Base-by-base conservation (phyloP, 2,797 vertebrate species). In the Epinephelus malabaricus region DNA sequence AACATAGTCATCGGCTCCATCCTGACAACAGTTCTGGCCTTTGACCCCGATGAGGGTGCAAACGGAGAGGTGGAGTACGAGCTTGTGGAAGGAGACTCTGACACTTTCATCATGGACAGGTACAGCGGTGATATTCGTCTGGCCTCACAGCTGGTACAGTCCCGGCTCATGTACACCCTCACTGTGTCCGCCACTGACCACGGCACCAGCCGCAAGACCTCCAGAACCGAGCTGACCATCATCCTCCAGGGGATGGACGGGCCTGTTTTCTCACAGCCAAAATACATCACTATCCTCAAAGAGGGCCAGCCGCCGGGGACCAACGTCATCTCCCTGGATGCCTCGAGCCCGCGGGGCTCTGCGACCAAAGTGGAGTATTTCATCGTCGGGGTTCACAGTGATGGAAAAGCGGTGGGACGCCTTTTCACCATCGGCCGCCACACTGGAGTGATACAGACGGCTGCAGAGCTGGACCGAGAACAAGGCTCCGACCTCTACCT, bases 61-160 rank as follows among this genome's bases (percentile, higher is more conserved):
- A 99, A 99, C 0, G 98, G 98, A 0, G 98, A 99, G 75, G 97
- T 99, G 83, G 98, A 99, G 84, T 99, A 98, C 4, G 98, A 99
- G 88, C 96, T 99, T 0, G 70, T 98, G 66, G 97, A 96, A 10
- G 98, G 98, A 0, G 97, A 99, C 82, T 96, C 96, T 0, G 96
- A 97, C 82, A 98, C 97, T 3, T 99, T 99, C 85, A 96, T 97
- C 5, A 97, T 99, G 96, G 98, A 99, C 94, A 95, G 98, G 23
- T 99, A 98, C 73, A 99, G 97, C 0, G 98, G 98, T 1, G 98
- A 99, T 70, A 89, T 99, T 54, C 96, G 98, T 8, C 94, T 99
- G 17, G 96, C 98, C 0, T 97, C 98, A 0, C 96, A 97, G 1
- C 92, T 99, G 76, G 89, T 98, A 6, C 97, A 97, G 2, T 97